phyloP scores from a whole-genome alignment of 2,113 vertebrate genomes.

The Sinocyclocheilus grahami region DNA sequence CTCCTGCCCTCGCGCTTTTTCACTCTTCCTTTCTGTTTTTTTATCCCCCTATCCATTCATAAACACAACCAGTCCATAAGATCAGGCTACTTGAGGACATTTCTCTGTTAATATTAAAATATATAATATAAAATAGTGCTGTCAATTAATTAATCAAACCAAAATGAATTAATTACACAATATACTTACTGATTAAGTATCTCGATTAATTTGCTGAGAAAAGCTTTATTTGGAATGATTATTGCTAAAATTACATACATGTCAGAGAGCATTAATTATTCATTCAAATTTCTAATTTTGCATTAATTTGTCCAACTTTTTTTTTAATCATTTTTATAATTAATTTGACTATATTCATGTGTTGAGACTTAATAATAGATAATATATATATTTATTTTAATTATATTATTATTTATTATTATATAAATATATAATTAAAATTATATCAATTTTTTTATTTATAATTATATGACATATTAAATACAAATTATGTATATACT shows the following conservation, averaged over 20 bases:
- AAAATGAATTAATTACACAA: neutral
- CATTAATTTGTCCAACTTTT: too few relatives aligned
- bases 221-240: neutral
- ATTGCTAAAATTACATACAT: neutral
- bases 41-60: neutral
- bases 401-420: too few relatives aligned
- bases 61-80: neutral
- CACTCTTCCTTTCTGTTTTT: conserved; percentile 27
- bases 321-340: too few relatives aligned
- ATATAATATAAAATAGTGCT: neutral
- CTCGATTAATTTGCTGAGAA: neutral
- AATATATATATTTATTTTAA: neutral
- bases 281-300: neutral
- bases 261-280: neutral
- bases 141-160: neutral
- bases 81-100: neutral
- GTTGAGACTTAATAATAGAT: neutral
- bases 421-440: too few relatives aligned
- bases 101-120: neutral
- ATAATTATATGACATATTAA: too few relatives aligned
- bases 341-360: too few relatives aligned
- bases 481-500: too few relatives aligned
- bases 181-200: neutral
- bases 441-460: too few relatives aligned
- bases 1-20: conserved; percentile 39